Conservation (phyloP, 2,797 vertebrate species). For the Ctenopoma kingsleyae region DNA sequence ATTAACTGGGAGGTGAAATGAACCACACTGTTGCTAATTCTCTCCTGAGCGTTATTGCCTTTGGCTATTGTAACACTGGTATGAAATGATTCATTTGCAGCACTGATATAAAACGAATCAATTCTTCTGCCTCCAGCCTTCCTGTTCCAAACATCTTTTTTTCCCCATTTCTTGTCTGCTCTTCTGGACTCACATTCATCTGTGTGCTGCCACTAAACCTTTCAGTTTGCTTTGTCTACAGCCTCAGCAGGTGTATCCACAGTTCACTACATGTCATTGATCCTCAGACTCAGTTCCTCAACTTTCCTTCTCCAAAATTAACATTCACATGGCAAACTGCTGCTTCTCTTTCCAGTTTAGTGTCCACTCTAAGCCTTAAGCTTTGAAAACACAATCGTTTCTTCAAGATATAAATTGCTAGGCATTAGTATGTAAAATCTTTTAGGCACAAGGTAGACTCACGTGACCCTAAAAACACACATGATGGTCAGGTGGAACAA, state of each 20-base stretch:
- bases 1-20: conserved; percentile 49
- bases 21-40: conserved; percentile 47
- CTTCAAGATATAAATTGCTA: not conserved
- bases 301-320: conserved; percentile 34
- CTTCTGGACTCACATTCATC: conserved; percentile 26
- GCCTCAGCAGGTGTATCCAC: conserved; percentile 45
- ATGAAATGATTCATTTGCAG: conserved; percentile 52
- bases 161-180: conserved; percentile 23
- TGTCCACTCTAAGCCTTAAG: not conserved
- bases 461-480: too few species aligned
- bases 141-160: not conserved
- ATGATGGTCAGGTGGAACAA: too few species aligned
- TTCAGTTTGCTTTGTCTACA: conserved; percentile 31
- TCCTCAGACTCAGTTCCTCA: conserved; percentile 40
- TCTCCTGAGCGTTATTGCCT: conserved; percentile 42
- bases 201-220: conserved; percentile 4
- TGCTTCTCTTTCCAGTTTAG: conserved; percentile 1
- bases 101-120: conserved; percentile 41
- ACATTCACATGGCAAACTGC: conserved; percentile 35
- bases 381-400: not conserved
- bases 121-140: conserved; percentile 21
- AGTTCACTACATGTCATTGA: conserved; percentile 45
- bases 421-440: not conserved
- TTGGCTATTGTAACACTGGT: conserved; percentile 36
- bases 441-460: not conserved